Evolutionary conservation across 2,888 invertebrate species (phyloP).

Genomic region (Agriotes lineatus): DNA sequence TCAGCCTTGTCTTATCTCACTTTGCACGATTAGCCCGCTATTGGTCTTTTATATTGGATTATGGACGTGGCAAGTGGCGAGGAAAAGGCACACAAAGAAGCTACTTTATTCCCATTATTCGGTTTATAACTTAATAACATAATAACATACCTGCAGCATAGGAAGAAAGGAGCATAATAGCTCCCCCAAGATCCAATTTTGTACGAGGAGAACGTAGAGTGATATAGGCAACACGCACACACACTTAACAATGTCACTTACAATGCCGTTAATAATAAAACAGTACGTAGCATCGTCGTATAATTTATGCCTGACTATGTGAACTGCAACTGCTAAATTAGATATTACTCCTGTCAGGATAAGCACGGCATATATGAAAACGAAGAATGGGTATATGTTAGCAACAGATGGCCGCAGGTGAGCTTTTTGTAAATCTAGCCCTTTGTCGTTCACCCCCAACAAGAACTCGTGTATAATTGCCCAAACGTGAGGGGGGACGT

Average conservation of each 20-base stretch:
- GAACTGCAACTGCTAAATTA: conserved; percentile 72
- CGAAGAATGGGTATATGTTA: conserved; percentile 72
- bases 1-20: background rate
- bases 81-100: background rate
- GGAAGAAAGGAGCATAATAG: conserved; percentile 80
- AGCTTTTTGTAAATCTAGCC: conserved; percentile 71
- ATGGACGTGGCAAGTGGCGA: background rate
- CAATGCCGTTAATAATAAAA: conserved; percentile 75
- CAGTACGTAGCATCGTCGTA: conserved; percentile 75
- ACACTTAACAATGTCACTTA: conserved; percentile 77
- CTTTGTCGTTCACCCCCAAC: conserved; percentile 54
- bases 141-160: conserved; percentile 75
- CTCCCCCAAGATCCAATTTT: conserved; percentile 81
- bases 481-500: conserved; percentile 58
- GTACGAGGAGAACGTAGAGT: conserved; percentile 75
- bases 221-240: conserved; percentile 77
- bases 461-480: conserved; percentile 57
- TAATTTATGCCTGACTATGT: conserved; percentile 68
- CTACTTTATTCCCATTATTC: background rate
- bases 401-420: conserved; percentile 71
- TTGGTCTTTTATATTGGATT: background rate
- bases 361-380: conserved; percentile 73
- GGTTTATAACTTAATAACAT: background rate
- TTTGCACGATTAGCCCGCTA: conserved; percentile 6
- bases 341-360: conserved; percentile 70